Base-by-base conservation (phyloP, 1,140 invertebrate genomes). In the Druon quercuslanigerum region DNA sequence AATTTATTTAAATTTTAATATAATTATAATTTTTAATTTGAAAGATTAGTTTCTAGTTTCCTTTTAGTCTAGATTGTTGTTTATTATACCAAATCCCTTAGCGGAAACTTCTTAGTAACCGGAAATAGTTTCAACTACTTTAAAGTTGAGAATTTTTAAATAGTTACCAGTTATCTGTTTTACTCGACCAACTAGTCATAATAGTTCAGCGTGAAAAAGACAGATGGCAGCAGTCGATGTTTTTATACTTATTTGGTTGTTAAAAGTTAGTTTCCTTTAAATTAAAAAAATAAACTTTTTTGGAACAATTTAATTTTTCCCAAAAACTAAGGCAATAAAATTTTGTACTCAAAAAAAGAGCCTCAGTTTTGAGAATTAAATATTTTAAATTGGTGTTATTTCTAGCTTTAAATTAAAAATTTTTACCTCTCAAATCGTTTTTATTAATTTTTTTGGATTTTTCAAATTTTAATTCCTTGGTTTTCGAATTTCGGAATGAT, bases 121-220 rank as follows among this genome's bases (percentile, higher is more conserved):
- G 12, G 40, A 66, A 66, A 66, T 66, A 40, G 57, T 33, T 33
- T 66, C 19, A 12, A 0, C 13, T 25, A 33, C 40, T 66, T 16
- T 66, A 25, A 40, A 66, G 57, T 66, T 66, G 20, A 33, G 19
- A 66, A 66, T 66, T 16, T 66, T 66, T 25, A 33, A 66, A 66
- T 66, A 66, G 57, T 66, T 66, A 14, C 16, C 20, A 33, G 20
- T 25, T 40, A 14, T 20, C n/a, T 66, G 57, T 33, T 20, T 25
- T 33, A 33, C 57, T 33, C 13, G 40, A 25, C 25, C 25, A 40
- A 66, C 57, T 66, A 66, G 57, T 66, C 16, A 7, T 66, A 66
- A 66, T 14, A 66, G 20, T 66, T 66, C 12, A 11, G 12, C 8
- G 16, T 33, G 40, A 13, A 33, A 14, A 66, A 11, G 57, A 12